Evolutionary conservation across 2,888 invertebrate genomes (phyloP), one percentile per base, ranked within the genome.

Genomic region (Aromia moschata): DNA sequence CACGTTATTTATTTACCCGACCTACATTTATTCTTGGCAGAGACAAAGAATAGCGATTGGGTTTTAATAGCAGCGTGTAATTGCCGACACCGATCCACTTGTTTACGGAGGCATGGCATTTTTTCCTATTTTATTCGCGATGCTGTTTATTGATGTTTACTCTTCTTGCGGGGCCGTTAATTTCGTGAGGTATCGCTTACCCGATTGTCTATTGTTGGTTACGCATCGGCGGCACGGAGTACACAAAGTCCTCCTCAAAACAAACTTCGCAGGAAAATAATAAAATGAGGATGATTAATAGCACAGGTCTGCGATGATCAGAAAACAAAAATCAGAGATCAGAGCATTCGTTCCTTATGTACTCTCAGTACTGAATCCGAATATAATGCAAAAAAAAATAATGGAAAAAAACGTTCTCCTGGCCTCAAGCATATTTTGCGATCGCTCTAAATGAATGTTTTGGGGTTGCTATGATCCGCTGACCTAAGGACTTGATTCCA

Each of bases 61-160:
- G 49, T 38, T 49, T 49, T 37, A 38, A 37, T 49, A 37, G 16
- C 37, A n/a, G 17, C 15, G 18, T 14, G 49, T 49, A 49, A 49
- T 38, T 49, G 20, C 37, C 20, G 49, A 20, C 18, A 37, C 11
- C 17, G 37, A 49, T 49, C 37, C 37, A 20, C 10, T 12, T 49
- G 49, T 49, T 49, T 49, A 49, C 47, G 18, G 49, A 37, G n/a
- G 20, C 20, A 20, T 18, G 20, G 33, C 17, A 16, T 15, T 46
- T 49, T 20, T 38, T 49, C 20, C 38, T 36, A 49, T 49, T 49
- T 38, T 20, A 49, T 46, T 33, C 33, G 33, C 11, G 14, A 14
- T 12, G 38, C 25, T 49, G 33, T 33, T 33, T 33, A 33, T 33
- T 33, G 33, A 33, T 33, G 33, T 33, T 33, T 33, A 33, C n/a